These are phyloP conservation scores for Iphiclides podalirius DNA, from an alignment of 2,888 invertebrate genomes.

Conservation along the genomic window DNA sequence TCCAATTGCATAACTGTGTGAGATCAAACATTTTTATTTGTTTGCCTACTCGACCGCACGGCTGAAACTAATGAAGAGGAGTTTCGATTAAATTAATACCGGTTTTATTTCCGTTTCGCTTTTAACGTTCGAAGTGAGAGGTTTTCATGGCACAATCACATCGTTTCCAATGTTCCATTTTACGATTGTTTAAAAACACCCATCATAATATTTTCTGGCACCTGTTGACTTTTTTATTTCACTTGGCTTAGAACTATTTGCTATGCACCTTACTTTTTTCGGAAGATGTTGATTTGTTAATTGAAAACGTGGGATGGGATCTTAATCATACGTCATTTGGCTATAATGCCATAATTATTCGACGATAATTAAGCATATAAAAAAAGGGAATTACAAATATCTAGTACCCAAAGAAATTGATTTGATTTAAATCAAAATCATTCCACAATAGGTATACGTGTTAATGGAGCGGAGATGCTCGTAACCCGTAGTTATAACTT, in stretches of 20 bases:
- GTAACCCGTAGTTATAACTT: conserved; percentile 33
- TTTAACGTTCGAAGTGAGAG: conserved; percentile 45
- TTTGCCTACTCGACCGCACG: conserved; percentile 70
- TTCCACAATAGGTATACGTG: conserved; percentile 27
- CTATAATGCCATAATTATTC: too few relatives aligned
- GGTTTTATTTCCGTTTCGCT: conserved; percentile 62
- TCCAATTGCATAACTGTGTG: conserved; percentile 60
- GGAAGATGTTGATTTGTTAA: too few relatives aligned
- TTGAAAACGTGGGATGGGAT: too few relatives aligned
- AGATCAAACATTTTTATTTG: conserved; percentile 77
- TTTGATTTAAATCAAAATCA: conserved; percentile 22
- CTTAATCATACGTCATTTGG: too few relatives aligned
- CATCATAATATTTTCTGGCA: neutral
- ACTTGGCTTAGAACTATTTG: too few relatives aligned
- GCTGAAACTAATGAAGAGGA: conserved; percentile 75
- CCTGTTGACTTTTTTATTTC: too few relatives aligned
- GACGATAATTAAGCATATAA: too few relatives aligned
- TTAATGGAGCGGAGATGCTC: conserved; percentile 31
- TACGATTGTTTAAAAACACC: conserved; percentile 50
- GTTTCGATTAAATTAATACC: conserved; percentile 73
- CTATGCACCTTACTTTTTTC: too few relatives aligned
- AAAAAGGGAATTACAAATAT: too few relatives aligned
- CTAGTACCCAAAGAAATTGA: too few relatives aligned
- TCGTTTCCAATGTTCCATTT: conserved; percentile 44
- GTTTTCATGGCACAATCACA: conserved; percentile 40